A percentile compares a stretch with the other conserved stretches of the same genome.
These are phyloP conservation scores for Osmerus eperlanus DNA, from an alignment of 2,113 vertebrate species.

Conservation along the genomic window DNA sequence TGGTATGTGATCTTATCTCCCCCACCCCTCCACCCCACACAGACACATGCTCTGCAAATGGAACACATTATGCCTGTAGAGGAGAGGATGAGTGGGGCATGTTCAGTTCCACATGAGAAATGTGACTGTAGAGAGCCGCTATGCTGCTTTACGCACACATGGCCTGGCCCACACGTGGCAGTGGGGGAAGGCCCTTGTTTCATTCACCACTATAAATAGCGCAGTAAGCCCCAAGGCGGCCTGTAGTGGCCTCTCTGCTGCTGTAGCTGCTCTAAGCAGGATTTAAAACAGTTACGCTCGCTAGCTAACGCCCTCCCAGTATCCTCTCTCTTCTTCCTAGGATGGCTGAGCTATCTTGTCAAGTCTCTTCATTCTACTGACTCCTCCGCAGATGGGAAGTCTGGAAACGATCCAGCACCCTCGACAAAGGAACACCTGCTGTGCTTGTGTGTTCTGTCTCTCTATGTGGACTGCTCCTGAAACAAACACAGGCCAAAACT, in stretches of 20 bases:
- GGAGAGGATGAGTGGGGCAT: conserved; percentile 18
- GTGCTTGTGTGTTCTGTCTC: background rate
- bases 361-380: background rate
- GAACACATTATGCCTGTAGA: conserved; percentile 9
- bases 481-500: background rate
- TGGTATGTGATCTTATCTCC: conserved; percentile 30
- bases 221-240: conserved; percentile 24
- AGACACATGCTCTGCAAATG: background rate
- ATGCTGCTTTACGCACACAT: background rate
- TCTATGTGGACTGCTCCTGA: background rate
- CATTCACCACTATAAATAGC: conserved; percentile 49
- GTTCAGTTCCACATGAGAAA: conserved; percentile 46
- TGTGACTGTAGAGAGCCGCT: conserved; percentile 28
- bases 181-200: conserved; percentile 33
- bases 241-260: conserved; percentile 12
- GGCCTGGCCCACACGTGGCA: conserved; percentile 40
- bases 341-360: background rate
- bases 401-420: background rate
- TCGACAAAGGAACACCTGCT: background rate
- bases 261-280: conserved; percentile 2
- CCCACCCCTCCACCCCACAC: too few species aligned
- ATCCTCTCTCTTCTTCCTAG: background rate
- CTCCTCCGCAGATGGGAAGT: background rate
- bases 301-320: background rate
- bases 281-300: conserved; percentile 1